phyloP scores from a whole-genome alignment of 2,113 vertebrate genomes.

The Cygnus buccinator region DNA sequence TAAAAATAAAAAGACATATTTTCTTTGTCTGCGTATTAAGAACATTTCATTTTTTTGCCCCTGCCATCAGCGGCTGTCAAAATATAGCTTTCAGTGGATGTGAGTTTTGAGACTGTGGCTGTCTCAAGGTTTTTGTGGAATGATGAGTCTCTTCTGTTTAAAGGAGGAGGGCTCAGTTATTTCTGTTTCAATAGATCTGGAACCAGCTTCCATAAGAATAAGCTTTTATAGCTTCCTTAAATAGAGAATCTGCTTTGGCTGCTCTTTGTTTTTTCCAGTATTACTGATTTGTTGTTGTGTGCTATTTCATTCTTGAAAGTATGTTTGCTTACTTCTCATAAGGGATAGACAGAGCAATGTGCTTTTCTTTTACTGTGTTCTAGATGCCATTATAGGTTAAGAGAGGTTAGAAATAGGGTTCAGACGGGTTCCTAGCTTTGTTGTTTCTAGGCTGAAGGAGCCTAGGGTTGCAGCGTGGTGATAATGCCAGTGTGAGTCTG shows the following conservation, averaged over 20 bases:
- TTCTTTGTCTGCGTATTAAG: constrained; percentile 43
- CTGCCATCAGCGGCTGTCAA: constrained; percentile 47
- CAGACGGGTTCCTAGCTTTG: background rate
- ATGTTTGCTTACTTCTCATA: constrained; percentile 17
- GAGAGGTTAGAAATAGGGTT: background rate
- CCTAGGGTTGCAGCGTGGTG: fast-evolving
- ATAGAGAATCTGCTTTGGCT: constrained; percentile 26
- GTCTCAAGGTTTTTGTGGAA: constrained; percentile 14
- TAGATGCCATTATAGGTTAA: background rate
- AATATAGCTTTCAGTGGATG: constrained; percentile 35
- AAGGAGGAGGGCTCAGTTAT: background rate
- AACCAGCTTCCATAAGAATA: background rate
- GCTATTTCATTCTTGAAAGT: constrained; percentile 1
- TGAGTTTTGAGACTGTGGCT: constrained; percentile 31
- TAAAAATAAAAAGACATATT: constrained; percentile 47
- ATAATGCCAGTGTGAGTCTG: background rate
- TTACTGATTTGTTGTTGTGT: constrained; percentile 11
- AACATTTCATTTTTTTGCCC: constrained; percentile 18
- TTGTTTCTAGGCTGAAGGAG: background rate
- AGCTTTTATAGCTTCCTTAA: constrained; percentile 15
- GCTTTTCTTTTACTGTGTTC: background rate
- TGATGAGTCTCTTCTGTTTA: background rate
- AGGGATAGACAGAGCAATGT: background rate
- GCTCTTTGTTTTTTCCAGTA: background rate
- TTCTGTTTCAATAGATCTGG: background rate